These are phyloP conservation scores for Gavia stellata DNA, from an alignment of 2,113 vertebrate species.

Conservation along the genomic window DNA sequence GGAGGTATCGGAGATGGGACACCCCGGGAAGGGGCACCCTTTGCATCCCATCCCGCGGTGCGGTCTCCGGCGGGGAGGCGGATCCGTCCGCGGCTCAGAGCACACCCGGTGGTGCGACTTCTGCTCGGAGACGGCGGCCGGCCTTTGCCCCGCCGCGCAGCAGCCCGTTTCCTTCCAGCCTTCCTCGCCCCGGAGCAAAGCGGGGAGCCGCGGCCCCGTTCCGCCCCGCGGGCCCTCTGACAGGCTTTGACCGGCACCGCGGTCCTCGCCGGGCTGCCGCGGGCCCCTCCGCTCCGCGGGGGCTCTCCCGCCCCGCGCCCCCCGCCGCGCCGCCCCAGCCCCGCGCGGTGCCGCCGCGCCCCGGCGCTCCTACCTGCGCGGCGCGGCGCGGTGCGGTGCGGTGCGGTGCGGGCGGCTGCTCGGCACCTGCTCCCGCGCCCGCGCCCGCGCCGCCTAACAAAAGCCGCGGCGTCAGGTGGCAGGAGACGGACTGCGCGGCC, in stretches of 20 bases:
- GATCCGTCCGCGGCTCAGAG: neutral
- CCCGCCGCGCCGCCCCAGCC: neutral
- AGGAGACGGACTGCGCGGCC: slow-evolving; percentile 48
- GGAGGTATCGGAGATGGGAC: neutral
- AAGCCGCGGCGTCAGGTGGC: slow-evolving; percentile 61
- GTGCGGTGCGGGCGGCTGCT: neutral
- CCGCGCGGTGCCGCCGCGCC: neutral
- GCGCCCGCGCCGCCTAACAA: slow-evolving; percentile 51
- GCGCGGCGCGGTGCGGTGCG: neutral
- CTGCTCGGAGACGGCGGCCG: neutral
- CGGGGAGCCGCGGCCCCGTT: neutral
- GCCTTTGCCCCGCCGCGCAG: neutral
- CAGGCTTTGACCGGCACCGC: neutral
- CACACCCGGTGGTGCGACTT: fast-evolving
- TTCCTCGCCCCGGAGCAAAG: neutral
- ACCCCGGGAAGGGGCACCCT: neutral
- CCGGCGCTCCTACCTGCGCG: neutral
- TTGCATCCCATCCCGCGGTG: neutral
- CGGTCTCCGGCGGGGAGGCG: neutral
- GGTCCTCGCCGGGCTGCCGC: neutral
- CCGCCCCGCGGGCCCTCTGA: neutral
- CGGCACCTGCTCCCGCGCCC: slow-evolving; percentile 52
- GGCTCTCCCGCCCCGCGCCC: neutral
- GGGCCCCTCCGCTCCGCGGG: neutral
- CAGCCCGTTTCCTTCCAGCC: neutral